phyloP scores from a whole-genome alignment of 1,140 invertebrate species.

The Uloborus diversus region DNA sequence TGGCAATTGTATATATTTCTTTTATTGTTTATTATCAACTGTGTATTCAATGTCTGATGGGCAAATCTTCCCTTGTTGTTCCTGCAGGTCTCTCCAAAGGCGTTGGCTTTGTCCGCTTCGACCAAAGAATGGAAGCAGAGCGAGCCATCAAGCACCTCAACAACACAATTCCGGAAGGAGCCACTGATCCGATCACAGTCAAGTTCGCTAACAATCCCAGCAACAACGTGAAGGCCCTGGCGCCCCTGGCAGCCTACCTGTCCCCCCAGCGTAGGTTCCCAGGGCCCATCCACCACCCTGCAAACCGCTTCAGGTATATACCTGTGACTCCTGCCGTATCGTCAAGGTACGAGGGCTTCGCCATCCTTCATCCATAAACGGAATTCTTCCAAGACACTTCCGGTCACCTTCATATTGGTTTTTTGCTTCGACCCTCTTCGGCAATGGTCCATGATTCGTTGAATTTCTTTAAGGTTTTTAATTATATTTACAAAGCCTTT shows the following conservation, averaged over 20 bases:
- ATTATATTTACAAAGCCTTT: conserved; percentile 16
- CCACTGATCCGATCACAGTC: conserved; percentile 96
- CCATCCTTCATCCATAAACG: conserved; percentile 31
- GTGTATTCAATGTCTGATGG: too few relatives aligned
- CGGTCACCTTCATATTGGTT: background rate
- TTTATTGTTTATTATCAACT: too few relatives aligned
- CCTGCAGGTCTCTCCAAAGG: conserved; percentile 92
- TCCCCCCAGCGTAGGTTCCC: conserved; percentile 77
- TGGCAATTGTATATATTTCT: too few relatives aligned
- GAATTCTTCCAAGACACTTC: background rate
- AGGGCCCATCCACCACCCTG: conserved; percentile 91
- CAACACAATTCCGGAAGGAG: conserved; percentile 94
- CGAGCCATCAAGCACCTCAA: conserved; percentile 97
- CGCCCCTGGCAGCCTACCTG: conserved; percentile 91
- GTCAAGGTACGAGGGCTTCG: conserved; percentile 53
- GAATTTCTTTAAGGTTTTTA: background rate
- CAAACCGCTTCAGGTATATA: conserved; percentile 88
- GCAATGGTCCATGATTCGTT: conserved; percentile 10
- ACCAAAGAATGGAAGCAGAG: conserved; percentile 97
- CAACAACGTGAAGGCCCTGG: conserved; percentile 87
- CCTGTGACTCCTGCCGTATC: conserved; percentile 62
- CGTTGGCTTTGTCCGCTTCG: conserved; percentile 99
- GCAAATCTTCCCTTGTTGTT: too few relatives aligned
- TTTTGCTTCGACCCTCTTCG: background rate
- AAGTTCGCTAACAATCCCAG: conserved; percentile 99